phyloP scores from a whole-genome alignment of 2,888 invertebrate species.

The Acleris holmiana region DNA sequence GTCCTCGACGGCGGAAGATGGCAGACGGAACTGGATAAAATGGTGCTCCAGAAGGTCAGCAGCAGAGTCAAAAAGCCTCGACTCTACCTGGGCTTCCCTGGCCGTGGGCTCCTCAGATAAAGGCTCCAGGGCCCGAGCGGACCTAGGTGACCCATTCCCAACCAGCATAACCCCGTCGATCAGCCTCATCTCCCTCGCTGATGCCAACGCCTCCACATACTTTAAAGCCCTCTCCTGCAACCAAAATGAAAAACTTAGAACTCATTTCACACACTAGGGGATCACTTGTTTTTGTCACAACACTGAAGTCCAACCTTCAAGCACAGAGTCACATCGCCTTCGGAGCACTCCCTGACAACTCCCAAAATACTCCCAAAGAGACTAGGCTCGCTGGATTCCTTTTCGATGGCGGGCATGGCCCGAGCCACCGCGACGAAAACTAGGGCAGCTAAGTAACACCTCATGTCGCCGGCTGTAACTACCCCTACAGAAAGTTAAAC shows the following conservation, averaged over 20 bases:
- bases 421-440: slow-evolving; percentile 77
- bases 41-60: slow-evolving; percentile 92
- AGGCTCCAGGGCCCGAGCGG: slow-evolving; percentile 85
- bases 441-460: slow-evolving; percentile 76
- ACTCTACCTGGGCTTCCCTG: slow-evolving; percentile 89
- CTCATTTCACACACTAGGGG: slow-evolving; percentile 46
- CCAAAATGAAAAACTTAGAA: slow-evolving; percentile 58
- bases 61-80: slow-evolving; percentile 89
- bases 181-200: slow-evolving; percentile 82
- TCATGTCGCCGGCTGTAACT: slow-evolving; percentile 71
- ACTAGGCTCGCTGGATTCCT: slow-evolving; percentile 79
- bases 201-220: slow-evolving; percentile 85
- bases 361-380: slow-evolving; percentile 81
- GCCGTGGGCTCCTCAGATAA: slow-evolving; percentile 89
- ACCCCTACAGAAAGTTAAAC: slow-evolving; percentile 76
- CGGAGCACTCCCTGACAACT: slow-evolving; percentile 89
- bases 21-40: slow-evolving; percentile 92
- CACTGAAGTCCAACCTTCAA: slow-evolving; percentile 84
- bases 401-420: slow-evolving; percentile 79
- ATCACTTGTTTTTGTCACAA: slow-evolving; percentile 35
- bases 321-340: slow-evolving; percentile 88
- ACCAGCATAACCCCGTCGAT: slow-evolving; percentile 86
- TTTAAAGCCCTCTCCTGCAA: slow-evolving; percentile 89
- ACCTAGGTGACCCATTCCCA: slow-evolving; percentile 81
- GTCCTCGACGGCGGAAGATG: slow-evolving; percentile 89